Evolutionary conservation across 2,113 vertebrate genomes (phyloP), one percentile per base, ranked within the genome.

Genomic region (Eulemur rufifrons): DNA sequence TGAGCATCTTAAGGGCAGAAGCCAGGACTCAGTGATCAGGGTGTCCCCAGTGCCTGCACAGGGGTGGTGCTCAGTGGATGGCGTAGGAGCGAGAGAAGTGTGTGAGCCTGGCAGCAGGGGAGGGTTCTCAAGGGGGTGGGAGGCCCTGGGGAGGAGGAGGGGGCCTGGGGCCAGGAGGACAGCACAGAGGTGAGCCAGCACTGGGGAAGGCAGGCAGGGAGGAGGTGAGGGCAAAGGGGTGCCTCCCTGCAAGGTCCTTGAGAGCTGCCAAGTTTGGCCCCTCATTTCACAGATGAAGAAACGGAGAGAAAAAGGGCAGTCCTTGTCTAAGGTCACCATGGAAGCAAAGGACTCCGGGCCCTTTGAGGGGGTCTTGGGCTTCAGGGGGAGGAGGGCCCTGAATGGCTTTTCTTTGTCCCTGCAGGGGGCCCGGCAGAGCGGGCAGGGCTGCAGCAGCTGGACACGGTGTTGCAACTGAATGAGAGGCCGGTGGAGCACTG

Each of bases 401-500:
- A 78, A 32, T 45, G 42, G 78, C 15, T 89, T 76, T 59, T 89
- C 71, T 94, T 92, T 97, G 92, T 96, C 21, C 4, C 0, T 27
- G 14, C 94, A 99, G 99, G 99, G 69, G 99, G 99, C 86, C 99
- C 99, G 4, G 99, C 99, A 3, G 99, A 99, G 96, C 98, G 98
- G 97, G 99, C 99, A 2, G 99, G 99, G 42, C 98, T 99, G 89
- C 99, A 99, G 98, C 99, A 99, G 56, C 98, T 99, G 3, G 99
- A 99, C 98, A 99, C 99, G 0, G 98, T 99, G 87, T 98, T 99
- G 94, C 99, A 99, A 98, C 98, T 99, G 84, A 99, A 99, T 0
- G 99, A 99, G 98, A 99, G 99, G 96, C 99, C 99, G 0, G 99
- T 99, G 98, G 99, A 99, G 91, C 99, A 99, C 95, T 99, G 99